phyloP scores from a whole-genome alignment of 2,888 invertebrate species.

The Galerucella calmariensis region DNA sequence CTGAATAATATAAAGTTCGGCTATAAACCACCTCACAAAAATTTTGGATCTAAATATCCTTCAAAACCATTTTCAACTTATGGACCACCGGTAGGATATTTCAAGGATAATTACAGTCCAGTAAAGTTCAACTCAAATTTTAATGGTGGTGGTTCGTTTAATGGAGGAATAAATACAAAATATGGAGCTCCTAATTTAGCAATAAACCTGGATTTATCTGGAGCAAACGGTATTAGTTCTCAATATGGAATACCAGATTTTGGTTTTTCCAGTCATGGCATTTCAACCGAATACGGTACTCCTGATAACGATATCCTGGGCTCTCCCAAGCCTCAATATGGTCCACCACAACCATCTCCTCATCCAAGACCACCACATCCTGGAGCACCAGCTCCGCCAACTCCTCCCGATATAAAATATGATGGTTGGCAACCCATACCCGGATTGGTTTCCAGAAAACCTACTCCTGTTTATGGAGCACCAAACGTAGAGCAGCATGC shows the following conservation, averaged over 20 bases:
- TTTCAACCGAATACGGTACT: slow-evolving; percentile 46
- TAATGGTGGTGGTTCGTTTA: slow-evolving; percentile 27
- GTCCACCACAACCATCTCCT: slow-evolving; percentile 71
- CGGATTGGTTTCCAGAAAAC: slow-evolving; percentile 68
- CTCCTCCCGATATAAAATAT: slow-evolving; percentile 79
- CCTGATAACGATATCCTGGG: slow-evolving; percentile 40
- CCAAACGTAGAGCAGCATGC: slow-evolving; percentile 51
- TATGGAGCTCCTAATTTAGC: slow-evolving; percentile 36
- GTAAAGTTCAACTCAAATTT: slow-evolving; percentile 45
- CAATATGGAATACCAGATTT: slow-evolving; percentile 48
- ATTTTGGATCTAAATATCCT: slow-evolving; percentile 55
- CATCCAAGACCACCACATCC: slow-evolving; percentile 72
- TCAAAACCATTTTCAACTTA: slow-evolving; percentile 51
- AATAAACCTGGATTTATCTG: slow-evolving; percentile 9
- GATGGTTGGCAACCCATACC: slow-evolving; percentile 91
- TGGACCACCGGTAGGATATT: slow-evolving; percentile 53
- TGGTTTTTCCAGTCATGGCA: slow-evolving; percentile 27
- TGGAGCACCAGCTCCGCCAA: slow-evolving; percentile 79
- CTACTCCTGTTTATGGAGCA: slow-evolving; percentile 56
- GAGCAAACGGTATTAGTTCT: slow-evolving; percentile 30
- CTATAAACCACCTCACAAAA: slow-evolving; percentile 58
- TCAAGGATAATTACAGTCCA: slow-evolving; percentile 47
- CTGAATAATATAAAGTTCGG: slow-evolving; percentile 56
- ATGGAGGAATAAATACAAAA: slow-evolving; percentile 27
- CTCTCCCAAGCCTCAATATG: slow-evolving; percentile 60